These are phyloP conservation scores for Myzus persicae DNA, from an alignment of 1,140 invertebrate genomes.

Conservation along the genomic window DNA sequence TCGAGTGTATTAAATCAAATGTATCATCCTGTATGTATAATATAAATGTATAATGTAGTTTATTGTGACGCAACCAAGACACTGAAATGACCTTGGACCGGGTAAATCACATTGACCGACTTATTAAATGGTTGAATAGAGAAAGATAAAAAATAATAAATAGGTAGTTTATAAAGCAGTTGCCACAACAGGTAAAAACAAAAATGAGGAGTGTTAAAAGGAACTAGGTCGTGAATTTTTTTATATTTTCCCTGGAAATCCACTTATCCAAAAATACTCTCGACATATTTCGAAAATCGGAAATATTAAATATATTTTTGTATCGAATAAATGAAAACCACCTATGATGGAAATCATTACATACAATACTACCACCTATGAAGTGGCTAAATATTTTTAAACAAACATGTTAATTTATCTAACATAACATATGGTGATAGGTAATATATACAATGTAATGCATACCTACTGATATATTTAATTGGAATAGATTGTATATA, in stretches of 20 bases:
- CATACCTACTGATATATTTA: not conserved
- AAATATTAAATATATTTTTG: not conserved
- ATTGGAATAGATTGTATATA: not conserved
- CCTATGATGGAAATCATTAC: too few species aligned
- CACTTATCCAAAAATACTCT: not conserved
- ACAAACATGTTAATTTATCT: not conserved
- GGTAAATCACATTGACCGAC: constrained; percentile 56
- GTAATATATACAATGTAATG: too few species aligned
- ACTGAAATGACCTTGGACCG: constrained; percentile 40
- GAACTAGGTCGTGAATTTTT: not conserved
- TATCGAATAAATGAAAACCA: too few species aligned
- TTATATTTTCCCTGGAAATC: not conserved
- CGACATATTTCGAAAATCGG: not conserved
- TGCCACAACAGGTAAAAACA: not conserved
- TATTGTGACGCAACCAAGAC: not conserved
- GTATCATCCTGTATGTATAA: not conserved
- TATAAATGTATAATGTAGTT: not conserved
- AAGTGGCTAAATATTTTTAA: not conserved
- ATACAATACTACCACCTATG: not conserved
- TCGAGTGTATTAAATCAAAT: not conserved
- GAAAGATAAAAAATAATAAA: constrained; percentile 33
- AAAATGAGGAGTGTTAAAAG: not conserved
- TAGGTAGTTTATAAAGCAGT: not conserved
- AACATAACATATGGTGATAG: not conserved
- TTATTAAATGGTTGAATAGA: constrained; percentile 38